Evolutionary conservation across 2,113 vertebrate species (phyloP), one percentile per base, ranked within the genome.

Genomic region (Percina caprodes): DNA sequence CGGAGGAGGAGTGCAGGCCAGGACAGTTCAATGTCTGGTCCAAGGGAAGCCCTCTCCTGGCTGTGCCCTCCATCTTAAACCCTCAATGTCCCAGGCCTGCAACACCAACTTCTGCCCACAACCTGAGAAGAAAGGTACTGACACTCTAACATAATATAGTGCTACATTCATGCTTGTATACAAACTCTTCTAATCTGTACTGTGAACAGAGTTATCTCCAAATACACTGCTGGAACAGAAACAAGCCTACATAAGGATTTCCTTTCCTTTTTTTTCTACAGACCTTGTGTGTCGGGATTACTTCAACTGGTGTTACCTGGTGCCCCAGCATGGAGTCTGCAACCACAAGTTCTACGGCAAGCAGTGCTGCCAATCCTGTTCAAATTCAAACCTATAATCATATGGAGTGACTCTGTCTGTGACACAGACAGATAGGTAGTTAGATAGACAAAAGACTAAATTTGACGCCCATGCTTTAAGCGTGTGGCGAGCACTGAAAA

Each of bases 351-450:
- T 96, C 88, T 97, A 97, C 1, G 94, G 96, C 66, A 94, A 89
- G 69, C 96, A 96, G 72, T 98, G 97, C 92, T 98, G 97, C 89
- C 92, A 91, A 52, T 94, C 96, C n/a, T 97, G 97, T 86, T 95
- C 94, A 14, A 92, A 92, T 67, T 94, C 96, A 85, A 97, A 96
- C 89, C 90, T 96, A 81, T 97, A 94, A 95, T 74, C 77, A 74
- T 19, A 26, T 12, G 4, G 65, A 26, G 4, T n/a, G 60, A 83
- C 54, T 80, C 26, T 80, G 81, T 85, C 59, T 69, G 30, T 21
- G 60, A 49, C 63, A 45, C 71, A 69, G 55, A 68, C 69, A 69
- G 84, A 85, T 63, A 55, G 69, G 74, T 85, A 79, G 66, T 72
- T 82, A 69, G 33, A 74, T 73, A 72, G 69, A 86, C 74, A 73